Conservation (phyloP, 1,140 invertebrate species). For the Grapholita molesta region DNA sequence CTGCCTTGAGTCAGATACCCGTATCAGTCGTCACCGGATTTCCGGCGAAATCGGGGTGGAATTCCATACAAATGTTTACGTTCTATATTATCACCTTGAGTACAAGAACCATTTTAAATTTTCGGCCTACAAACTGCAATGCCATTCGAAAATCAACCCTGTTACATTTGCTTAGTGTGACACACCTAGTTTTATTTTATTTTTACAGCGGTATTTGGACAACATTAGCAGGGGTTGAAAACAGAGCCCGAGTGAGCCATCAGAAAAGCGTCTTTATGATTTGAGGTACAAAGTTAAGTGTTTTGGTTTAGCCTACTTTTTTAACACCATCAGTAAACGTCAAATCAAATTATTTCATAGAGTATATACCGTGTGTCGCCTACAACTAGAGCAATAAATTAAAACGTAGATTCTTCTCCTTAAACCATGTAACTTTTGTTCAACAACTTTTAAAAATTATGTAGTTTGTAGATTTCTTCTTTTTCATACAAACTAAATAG, state of each 20-base stretch:
- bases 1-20: not conserved
- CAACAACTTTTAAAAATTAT: no score
- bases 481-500: no score
- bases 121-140: not conserved
- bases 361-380: no score
- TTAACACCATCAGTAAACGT: no score
- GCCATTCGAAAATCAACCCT: not conserved
- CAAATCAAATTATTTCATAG: no score
- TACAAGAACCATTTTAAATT: conserved; percentile 18
- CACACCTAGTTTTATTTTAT: not conserved
- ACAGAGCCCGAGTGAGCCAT: not conserved
- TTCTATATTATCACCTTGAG: conserved; percentile 44
- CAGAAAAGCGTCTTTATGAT: not conserved
- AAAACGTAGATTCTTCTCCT: no score
- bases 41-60: conserved; percentile 36
- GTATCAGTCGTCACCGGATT: conserved; percentile 52
- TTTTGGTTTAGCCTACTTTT: no score
- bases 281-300: not conserved
- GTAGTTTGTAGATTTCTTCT: no score
- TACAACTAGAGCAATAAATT: no score
- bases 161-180: not conserved
- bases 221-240: conserved; percentile 12
- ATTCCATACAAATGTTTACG: conserved; percentile 50
- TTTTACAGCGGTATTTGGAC: not conserved
- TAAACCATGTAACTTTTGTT: no score